Base-by-base conservation (phyloP, 2,797 vertebrate species). In the Coranthus polyacanthus region DNA sequence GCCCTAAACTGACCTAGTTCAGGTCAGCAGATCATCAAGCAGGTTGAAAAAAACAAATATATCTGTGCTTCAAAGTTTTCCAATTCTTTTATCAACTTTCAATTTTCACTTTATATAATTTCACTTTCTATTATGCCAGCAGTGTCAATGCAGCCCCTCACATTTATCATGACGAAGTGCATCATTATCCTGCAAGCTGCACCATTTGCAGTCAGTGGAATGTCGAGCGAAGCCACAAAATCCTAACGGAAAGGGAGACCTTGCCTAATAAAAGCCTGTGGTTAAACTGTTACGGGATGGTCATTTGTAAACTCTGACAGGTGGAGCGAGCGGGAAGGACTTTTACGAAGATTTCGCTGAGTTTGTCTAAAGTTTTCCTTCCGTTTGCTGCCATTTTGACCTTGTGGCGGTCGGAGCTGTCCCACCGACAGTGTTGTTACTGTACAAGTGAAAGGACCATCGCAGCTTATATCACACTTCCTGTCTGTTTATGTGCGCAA, bases 251-350 rank as follows among this genome's bases (percentile, higher is more conserved):
- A 75, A 54, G 38, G 59, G 49, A 82, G 50, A 61, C 22, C 42
- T 57, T 62, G 53, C 39, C 67, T 45, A 29, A 62, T 84, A 69
- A 88, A 86, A 67, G 47, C 61, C 67, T 78, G 73, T 55, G 75
- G 84, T 83, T 55, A 56, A 75, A 80, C 32, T 54, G 45, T 77
- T 63, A 65, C 51, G 2, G 41, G 73, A 37, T 2, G 39, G 58
- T 71, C 70, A 78, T 88, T 88, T 83, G 57, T 85, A 73, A 88
- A 64, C 17, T 62, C 44, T 87, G 81, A 88, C 88, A 87, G 68
- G 79, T 87, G 75, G 78, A 79, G 37, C 6, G 21, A 73, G 49
- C 32, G 15, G 52, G 62, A 63, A 50, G 67, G 55, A 65, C 65
- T 42, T 73, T 65, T 32, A 29, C 26, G n/a, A 60, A 45, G 68